These are phyloP conservation scores for Vultur gryphus DNA, from an alignment of 2,797 vertebrate species.

Conservation along the genomic window DNA sequence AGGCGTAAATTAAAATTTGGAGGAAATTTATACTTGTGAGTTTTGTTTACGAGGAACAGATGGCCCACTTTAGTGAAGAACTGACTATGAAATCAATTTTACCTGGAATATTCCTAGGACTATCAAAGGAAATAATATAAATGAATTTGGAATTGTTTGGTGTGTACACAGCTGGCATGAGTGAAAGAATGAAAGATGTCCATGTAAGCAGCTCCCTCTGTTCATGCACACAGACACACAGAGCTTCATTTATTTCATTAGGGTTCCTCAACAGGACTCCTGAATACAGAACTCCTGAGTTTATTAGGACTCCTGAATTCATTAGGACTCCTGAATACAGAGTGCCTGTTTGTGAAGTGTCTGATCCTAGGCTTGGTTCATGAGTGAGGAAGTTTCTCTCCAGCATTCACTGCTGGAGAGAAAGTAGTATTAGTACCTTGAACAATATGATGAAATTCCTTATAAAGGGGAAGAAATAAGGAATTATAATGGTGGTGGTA, in stretches of 20 bases:
- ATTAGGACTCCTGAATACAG: neutral
- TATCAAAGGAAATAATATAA: neutral
- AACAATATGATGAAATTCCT: neutral
- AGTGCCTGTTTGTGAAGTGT: neutral
- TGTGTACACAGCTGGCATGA: conserved; percentile 13
- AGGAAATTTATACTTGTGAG: neutral
- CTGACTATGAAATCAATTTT: neutral
- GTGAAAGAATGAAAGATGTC: neutral
- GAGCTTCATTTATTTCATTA: neutral
- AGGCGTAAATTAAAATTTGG: neutral
- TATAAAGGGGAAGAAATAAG: neutral
- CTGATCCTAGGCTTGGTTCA: neutral
- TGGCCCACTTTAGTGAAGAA: neutral
- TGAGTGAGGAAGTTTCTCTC: neutral
- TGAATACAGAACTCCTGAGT: neutral
- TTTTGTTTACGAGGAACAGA: neutral
- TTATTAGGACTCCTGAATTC: conserved; percentile 1
- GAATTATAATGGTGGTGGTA: neutral
- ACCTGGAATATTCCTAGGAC: neutral
- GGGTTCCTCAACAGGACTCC: neutral
- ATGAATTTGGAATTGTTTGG: neutral
- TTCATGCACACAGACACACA: neutral
- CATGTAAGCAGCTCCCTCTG: neutral
- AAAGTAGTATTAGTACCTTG: neutral
- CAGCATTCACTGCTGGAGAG: neutral